Base-by-base conservation (phyloP, 2,113 vertebrate species). In the Dicaeum eximium region DNA sequence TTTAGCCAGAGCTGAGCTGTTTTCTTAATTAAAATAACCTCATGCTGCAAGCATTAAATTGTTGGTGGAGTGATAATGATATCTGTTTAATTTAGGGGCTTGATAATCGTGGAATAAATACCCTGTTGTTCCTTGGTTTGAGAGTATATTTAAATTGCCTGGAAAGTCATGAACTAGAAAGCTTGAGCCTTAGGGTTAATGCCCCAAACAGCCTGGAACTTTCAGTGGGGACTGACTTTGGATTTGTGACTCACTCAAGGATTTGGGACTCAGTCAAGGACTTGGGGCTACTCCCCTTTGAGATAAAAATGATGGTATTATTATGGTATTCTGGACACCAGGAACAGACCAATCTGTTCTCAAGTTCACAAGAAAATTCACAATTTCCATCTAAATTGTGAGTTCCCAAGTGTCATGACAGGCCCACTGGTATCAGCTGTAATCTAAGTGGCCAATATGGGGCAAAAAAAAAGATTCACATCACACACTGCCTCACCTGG, bases 21-120 rank as follows among this genome's bases (percentile, higher is more conserved):
- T 98, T 98, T 96, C 97, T 95, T 96, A 93, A 81, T 96, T 77
- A 94, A 97, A 98, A 97, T 97, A 98, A 97, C 97, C 91, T 81
- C 80, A 51, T 88, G 94, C 96, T 96, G 30, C 96, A 91, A 93
- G 74, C 90, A 86, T 93, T 96, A 93, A 95, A 95, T 96, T 94
- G 94, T 82, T 97, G 95, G 95, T 37, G 64, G 94, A 90, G 84
- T 23, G 95, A 96, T 95, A 95, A 97, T 97, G 94, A 87, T 73
- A 62, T 77, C 96, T 97, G 94, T 66, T 96, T 96, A 96, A 96
- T 95, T 96, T 87, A 93, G 95, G 72, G 21, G 4, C 81, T 96
- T 64, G 90, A 97, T 90, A 95, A 88, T 67, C 93, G 75, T 66
- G 25, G 42, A 72, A 80, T 96, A 95, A 97, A 97, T 92, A 96